Conservation (phyloP, 2,113 vertebrate species). For the Vulpes ferrilata region DNA sequence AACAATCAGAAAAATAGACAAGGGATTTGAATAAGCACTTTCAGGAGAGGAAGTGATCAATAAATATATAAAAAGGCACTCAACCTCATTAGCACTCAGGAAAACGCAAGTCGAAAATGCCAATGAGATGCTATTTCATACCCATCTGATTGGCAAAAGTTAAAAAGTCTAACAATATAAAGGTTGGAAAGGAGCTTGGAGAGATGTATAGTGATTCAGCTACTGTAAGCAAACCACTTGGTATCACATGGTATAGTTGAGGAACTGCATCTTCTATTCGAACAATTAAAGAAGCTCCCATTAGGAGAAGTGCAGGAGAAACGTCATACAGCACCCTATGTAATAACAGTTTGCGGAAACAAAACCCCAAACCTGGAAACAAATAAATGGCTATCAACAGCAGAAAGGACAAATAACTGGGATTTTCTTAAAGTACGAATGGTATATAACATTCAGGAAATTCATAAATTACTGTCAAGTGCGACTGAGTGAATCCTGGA, state of each 20-base stretch:
- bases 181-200: not conserved
- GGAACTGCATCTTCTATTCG: not conserved
- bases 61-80: not conserved
- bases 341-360: not conserved
- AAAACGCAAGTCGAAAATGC: conserved; percentile 10
- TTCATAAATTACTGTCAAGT: no score
- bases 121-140: not conserved
- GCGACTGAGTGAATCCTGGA: not conserved
- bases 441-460: not conserved
- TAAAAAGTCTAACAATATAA: not conserved
- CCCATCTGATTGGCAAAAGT: not conserved
- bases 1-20: not conserved
- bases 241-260: not conserved
- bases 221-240: not conserved
- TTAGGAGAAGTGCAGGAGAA: not conserved
- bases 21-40: conserved; percentile 32
- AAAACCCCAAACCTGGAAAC: not conserved
- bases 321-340: not conserved
- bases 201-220: not conserved
- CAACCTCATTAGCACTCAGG: not conserved
- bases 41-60: conserved; percentile 41
- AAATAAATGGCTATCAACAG: not conserved
- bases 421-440: not conserved
- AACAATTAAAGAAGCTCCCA: not conserved
- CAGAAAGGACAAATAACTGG: not conserved